Evolutionary conservation across 1,140 invertebrate genomes (phyloP).

Genomic region (Neuroterus valhalla): DNA sequence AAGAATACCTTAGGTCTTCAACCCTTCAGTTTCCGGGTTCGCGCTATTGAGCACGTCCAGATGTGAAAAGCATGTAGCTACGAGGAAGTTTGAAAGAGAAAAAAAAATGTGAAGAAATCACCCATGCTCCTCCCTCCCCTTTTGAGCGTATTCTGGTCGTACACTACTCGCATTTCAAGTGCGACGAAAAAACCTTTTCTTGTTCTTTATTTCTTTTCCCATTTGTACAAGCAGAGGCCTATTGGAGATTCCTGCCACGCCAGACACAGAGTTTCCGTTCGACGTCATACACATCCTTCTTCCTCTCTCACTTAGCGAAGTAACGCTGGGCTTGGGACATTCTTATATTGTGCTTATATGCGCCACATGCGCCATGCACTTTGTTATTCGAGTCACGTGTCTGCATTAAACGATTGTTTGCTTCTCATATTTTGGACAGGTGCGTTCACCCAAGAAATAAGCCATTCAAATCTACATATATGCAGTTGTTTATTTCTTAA

Average conservation of each 20-base stretch:
- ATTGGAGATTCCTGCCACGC: conserved; percentile 10
- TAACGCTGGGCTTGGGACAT: neutral
- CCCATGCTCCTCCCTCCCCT: neutral
- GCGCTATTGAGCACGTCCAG: neutral
- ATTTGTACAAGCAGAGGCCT: neutral
- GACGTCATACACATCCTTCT: conserved; percentile 19
- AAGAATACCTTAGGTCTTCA: too few relatives aligned
- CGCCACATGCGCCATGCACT: neutral
- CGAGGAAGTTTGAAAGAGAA: neutral
- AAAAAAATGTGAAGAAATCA: too few relatives aligned
- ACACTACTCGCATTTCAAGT: neutral
- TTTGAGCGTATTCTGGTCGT: neutral
- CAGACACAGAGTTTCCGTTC: conserved; percentile 21
- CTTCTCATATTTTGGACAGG: conserved; percentile 21
- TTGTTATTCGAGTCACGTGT: conserved; percentile 9
- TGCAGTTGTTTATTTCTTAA: neutral
- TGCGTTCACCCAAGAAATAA: neutral
- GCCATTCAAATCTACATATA: neutral
- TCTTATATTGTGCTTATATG: neutral
- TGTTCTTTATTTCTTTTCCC: neutral
- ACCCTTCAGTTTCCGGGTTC: neutral
- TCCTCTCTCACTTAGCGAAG: neutral
- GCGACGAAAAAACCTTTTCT: conserved; percentile 8
- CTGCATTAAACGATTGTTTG: conserved; percentile 8
- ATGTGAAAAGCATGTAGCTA: neutral